Evolutionary conservation across 2,797 vertebrate genomes (phyloP), one percentile per base, ranked within the genome.

Genomic region (Cygnus olor): DNA sequence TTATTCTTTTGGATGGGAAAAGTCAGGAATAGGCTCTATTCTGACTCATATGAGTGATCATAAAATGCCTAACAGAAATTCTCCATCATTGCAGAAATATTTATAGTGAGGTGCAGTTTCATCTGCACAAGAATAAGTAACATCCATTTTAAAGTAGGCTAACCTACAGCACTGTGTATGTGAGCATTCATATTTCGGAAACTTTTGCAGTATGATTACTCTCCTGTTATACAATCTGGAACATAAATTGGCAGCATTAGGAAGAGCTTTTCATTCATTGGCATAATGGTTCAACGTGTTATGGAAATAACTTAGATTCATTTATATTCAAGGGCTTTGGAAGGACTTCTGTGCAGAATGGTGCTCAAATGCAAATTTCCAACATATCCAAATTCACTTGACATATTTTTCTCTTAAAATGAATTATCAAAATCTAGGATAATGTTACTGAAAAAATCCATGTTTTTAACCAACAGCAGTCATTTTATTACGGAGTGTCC

Each of bases 311-410:
- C 83, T 92, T 88, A 58, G 60, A 78, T 76, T 93, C 79, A 90
- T 96, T 96, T 91, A 53, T 83, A 95, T 93, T 95, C 88, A 97
- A 97, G 91, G 84, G 79, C 78, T 94, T 90, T 95, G 90, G 94
- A 95, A 96, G 74, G 91, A 94, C 80, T 93, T 95, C 90, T 72
- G 93, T 79, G 78, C 69, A 88, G 73, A 88, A 91, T 49, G 51
- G 61, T 94, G 80, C 82, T 92, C 84, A 94, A 71, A 91, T 93
- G 79, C 91, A 85, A 88, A 94, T 96, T 92, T 93, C 89, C 78
- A 83, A 73, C 88, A 77, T 58, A 90, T 82, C 80, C 54, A 88
- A 93, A 92, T 90, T 91, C 68, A 82, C 68, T 85, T 95, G 87
- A 85, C 71, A 68, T 94, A 88, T 93, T 97, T 96, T 92, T 93